These are phyloP conservation scores for Corythoichthys haematopterus DNA, from an alignment of 2,113 vertebrate species.

Conservation along the genomic window DNA sequence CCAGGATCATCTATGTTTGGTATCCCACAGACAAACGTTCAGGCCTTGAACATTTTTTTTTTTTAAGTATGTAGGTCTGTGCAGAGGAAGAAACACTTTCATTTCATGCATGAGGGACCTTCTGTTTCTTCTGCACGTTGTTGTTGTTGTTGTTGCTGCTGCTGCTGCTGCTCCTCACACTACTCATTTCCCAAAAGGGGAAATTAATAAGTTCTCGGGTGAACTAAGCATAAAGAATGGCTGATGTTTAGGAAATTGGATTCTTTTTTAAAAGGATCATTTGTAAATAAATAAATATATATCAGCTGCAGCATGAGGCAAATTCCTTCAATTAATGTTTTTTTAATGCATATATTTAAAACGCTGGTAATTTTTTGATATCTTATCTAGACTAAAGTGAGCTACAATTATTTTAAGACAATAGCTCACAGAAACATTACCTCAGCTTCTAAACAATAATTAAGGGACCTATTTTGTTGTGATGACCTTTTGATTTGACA, in stretches of 20 bases:
- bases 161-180: conserved; percentile 2
- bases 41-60: conserved; percentile 19
- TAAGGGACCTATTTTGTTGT: neutral
- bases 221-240: conserved; percentile 22
- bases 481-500: neutral
- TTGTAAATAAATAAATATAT: conserved; percentile 1
- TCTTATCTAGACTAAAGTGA: neutral
- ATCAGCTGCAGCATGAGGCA: neutral
- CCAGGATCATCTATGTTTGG: conserved; percentile 1
- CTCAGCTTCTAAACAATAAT: neutral
- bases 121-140: conserved; percentile 10
- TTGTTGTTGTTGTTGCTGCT: conserved; percentile 21
- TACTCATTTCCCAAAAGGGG: conserved; percentile 39
- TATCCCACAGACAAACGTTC: neutral
- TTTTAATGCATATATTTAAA: neutral
- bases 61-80: conserved; percentile 17
- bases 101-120: conserved; percentile 56
- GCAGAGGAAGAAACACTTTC: conserved; percentile 19
- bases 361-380: neutral
- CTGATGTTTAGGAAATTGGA: conserved; percentile 36
- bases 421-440: neutral
- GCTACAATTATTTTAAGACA: neutral
- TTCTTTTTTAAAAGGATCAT: conserved; percentile 23
- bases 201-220: conserved; percentile 38
- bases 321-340: neutral